Evolutionary conservation across 2,797 vertebrate species (phyloP), one percentile per base, ranked within the genome.

Genomic region (Numenius phaeopus): DNA sequence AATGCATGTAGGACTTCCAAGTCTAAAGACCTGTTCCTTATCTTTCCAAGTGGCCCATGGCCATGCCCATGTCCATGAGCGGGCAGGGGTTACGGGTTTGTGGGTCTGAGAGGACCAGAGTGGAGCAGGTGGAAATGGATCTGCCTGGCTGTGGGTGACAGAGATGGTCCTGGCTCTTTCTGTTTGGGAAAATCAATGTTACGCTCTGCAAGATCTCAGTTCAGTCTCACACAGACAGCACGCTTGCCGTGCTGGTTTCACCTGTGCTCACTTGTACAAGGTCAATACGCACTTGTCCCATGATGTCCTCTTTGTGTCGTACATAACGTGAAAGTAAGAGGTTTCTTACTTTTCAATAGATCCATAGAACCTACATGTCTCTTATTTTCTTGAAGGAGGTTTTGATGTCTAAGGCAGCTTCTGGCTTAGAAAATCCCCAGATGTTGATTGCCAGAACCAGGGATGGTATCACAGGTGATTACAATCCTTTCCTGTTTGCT

Each of bases 21-120:
- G 34, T 27, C 16, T 32, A 29, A 65, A 37, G 40, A 27, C 1
- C 57, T 72, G 5, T 15, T 70, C 9, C 6, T 84, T 70, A 12
- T 21, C 23, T 71, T 67, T 40, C 21, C 20, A 20, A 20, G 19
- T 27, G 22, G 5, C 21, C 42, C 23, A 10, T 34, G 46, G 11
- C 23, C 0, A 0, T 27, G 20, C 11, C 29, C 8, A 7, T 40
- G 32, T 29, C 47, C 8, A 1, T 29, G 39, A 34, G 14, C 1
- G 7, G 30, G 46, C 39, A 37, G 18, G 14, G 22, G 21, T 40
- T 19, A 47, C 0, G 5, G 14, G 6, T 29, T 23, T 1, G 0
- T 11, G 52, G 50, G 11, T 57, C 64, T 34, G 23, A 50, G 17
- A 18, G 39, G 24, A 5, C 5, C 59, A 46, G 30, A 62, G n/a